phyloP scores from a whole-genome alignment of 2,113 vertebrate species.

The Abramis brama region DNA sequence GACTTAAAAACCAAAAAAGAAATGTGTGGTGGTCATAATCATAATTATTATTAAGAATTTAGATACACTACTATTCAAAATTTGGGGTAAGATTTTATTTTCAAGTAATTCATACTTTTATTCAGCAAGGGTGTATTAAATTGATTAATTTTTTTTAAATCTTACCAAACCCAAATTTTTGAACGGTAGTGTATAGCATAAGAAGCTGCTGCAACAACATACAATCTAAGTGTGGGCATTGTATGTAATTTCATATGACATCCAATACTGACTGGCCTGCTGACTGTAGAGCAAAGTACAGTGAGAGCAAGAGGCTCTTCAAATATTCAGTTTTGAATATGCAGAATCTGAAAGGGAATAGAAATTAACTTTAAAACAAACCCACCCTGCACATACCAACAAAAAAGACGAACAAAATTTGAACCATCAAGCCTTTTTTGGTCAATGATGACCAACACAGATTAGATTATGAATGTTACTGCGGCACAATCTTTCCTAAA shows the following conservation, averaged over 20 bases:
- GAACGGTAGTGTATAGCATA: not conserved
- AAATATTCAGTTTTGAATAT: not conserved
- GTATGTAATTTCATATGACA: constrained; percentile 1
- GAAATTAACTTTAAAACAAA: not conserved
- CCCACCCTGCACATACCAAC: not conserved
- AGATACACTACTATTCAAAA: no score
- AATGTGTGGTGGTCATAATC: no score
- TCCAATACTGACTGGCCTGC: not conserved
- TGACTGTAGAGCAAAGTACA: not conserved
- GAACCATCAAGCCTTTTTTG: not conserved
- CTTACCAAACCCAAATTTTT: no score
- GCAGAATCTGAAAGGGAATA: not conserved
- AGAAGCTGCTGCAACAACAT: constrained; percentile 36
- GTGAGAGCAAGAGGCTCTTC: not conserved
- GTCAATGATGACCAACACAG: not conserved
- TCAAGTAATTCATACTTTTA: no score
- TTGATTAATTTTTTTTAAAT: no score
- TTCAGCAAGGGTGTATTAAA: no score
- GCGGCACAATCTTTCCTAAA: not conserved
- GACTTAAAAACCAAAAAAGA: no score
- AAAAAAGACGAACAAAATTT: not conserved
- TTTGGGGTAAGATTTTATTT: no score
- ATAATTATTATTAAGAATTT: no score
- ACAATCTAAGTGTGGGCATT: not conserved
- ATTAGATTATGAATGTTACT: constrained; percentile 7